phyloP scores from a whole-genome alignment of 2,113 vertebrate species.

The Sphyrna mokarran region DNA sequence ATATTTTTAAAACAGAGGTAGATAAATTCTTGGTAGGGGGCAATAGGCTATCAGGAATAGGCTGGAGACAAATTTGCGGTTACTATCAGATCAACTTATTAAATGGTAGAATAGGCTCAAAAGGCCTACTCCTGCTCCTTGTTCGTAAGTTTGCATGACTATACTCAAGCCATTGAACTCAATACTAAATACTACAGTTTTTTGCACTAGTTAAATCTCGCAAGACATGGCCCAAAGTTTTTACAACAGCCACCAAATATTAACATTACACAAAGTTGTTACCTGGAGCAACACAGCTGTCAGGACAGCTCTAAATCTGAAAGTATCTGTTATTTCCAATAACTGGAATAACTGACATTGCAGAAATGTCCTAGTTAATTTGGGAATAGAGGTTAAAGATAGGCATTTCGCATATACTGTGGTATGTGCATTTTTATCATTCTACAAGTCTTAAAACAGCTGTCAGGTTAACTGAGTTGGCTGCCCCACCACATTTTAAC shows the following conservation, averaged over 20 bases:
- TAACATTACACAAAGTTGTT: not conserved
- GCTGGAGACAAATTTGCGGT: too few relatives aligned
- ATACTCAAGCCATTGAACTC: not conserved
- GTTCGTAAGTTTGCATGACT: not conserved
- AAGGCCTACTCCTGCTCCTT: too few relatives aligned
- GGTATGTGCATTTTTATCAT: not conserved
- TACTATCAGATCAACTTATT: too few relatives aligned
- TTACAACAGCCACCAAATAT: not conserved
- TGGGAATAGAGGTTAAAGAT: not conserved
- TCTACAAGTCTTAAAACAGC: not conserved
- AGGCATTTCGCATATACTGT: not conserved
- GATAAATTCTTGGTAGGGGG: too few relatives aligned
- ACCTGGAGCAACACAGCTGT: not conserved
- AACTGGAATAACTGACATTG: conserved; percentile 3
- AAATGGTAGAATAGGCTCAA: too few relatives aligned
- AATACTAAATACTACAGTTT: not conserved
- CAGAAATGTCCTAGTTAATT: conserved; percentile 14
- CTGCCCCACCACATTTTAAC: not conserved
- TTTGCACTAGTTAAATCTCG: not conserved
- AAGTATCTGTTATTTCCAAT: not conserved
- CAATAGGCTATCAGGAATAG: too few relatives aligned
- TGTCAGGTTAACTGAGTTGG: not conserved
- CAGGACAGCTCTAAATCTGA: not conserved
- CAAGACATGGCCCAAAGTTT: not conserved
- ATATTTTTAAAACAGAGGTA: too few relatives aligned